Evolutionary conservation across 2,113 vertebrate genomes (phyloP).

Genomic region (Heterochromis multidens): DNA sequence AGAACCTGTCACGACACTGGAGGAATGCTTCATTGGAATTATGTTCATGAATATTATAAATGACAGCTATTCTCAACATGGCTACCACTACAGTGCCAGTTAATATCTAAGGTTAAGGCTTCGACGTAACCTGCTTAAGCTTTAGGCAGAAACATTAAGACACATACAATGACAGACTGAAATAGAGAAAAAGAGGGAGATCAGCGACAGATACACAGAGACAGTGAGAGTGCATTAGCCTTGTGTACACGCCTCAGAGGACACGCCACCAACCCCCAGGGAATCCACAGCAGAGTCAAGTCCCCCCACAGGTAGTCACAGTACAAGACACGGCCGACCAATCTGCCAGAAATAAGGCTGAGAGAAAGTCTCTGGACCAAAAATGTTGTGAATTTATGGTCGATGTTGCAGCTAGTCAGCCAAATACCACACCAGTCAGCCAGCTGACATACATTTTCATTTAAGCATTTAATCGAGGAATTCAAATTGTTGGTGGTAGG

Average conservation of each 20-base stretch:
- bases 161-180: background rate
- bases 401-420: background rate
- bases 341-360: constrained; percentile 10
- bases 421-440: background rate
- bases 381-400: constrained; percentile 7
- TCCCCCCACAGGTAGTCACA: constrained; percentile 17
- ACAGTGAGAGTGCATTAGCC: constrained; percentile 48
- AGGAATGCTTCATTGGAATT: constrained; percentile 6
- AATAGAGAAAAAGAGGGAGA: background rate
- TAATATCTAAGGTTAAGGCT: constrained; percentile 17
- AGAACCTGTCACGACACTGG: constrained; percentile 10
- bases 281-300: constrained; percentile 5
- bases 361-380: background rate
- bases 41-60: constrained; percentile 31
- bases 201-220: constrained; percentile 26
- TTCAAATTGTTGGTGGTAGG: background rate
- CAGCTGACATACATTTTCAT: background rate
- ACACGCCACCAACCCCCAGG: background rate
- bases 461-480: background rate
- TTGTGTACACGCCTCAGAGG: constrained; percentile 48
- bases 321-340: constrained; percentile 9
- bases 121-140: constrained; percentile 3
- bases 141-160: background rate
- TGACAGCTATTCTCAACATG: constrained; percentile 15
- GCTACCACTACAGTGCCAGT: background rate